Base-by-base conservation (phyloP, 2,797 vertebrate species). In the Babyrousa celebensis region DNA sequence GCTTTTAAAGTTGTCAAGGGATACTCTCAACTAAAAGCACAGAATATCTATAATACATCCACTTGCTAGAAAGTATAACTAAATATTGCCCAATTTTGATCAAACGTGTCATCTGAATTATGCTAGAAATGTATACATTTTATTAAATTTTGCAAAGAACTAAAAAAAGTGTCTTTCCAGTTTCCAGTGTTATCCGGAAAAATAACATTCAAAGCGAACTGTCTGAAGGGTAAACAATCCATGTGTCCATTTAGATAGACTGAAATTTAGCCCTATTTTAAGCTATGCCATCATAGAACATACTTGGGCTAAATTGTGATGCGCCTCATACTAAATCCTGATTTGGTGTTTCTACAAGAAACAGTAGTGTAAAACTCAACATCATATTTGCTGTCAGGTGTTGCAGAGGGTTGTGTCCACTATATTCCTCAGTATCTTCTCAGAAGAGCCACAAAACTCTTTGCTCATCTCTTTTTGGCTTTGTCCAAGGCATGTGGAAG, bases 11-110 rank as follows among this genome's bases (percentile, higher is more conserved):
- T 93, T 91, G 93, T 85, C 72, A 93, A 96, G 95, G 25, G 27
- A 83, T 78, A 12, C 20, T 83, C 68, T 83, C 92, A 95, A 91
- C 58, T 95, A 79, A 94, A 91, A 95, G 54, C 9, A 85, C 20
- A 85, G 29, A 93, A 18, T 79, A 71, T 63, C 48, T 89, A 72
- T 25, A 91, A 23, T 77, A 23, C n/a, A 97, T 25, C 17, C 68
- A 92, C 84, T 95, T 95, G n/a, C 56, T 83, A 95, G 85, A 91
- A 95, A 87, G 32, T 72, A 1, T 86, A 96, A 96, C 86, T 92
- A 91, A 86, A 60, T 79, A 54, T 96, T 75, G 68, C 54, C 83
- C 54, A 90, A 71, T 48, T 94, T 96, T 90, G 60, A 87, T 74
- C n/a, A 71, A 82, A 95, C 87, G 21, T 92, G 11, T 36, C 85